Base-by-base conservation (phyloP, 2,797 vertebrate species). In the Melanotaenia maccullochi region DNA sequence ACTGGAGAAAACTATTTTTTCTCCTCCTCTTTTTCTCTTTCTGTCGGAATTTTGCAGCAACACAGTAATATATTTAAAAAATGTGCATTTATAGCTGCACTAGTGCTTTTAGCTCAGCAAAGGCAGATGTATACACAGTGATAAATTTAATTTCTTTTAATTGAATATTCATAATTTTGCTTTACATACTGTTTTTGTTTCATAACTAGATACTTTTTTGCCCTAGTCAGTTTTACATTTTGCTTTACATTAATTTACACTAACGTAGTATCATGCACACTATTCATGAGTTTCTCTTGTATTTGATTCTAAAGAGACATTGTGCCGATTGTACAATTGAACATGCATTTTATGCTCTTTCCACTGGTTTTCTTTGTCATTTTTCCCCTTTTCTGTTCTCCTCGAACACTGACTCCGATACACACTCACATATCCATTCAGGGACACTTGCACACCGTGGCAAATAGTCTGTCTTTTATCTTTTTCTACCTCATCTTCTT, bases 381-480 rank as follows among this genome's bases (percentile, higher is more conserved):
- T 81, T 81, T 60, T 47, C 68, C 28, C 33, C 7, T 38, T 73
- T 60, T 84, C 86, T 85, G 52, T 69, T 55, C 83, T 77, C 81
- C 70, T 82, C 81, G 81, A 81, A 85, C 84, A 86, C 83, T 65
- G 68, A 78, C 73, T 81, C 75, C 74, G 64, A 81, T 79, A 85
- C 87, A 84, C 87, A 67, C 87, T 76, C 83, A 63, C 84, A 79
- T 80, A 75, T 79, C 81, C 80, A 82, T 90, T 88, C 84, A 89
- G 69, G 65, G 69, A 87, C 85, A 79, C 81, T 75, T 36, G 67
- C 89, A 88, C 85, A 80, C 78, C 83, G 68, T 71, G 80, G 83
- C 85, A 92, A 89, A 90, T 90, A 87, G 84, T 90, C 89, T 82
- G 79, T 74, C 84, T 91, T 92, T 93, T 90, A 92, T 93, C 89